Evolutionary conservation across 2,113 vertebrate genomes (phyloP).

Genomic region (Scolopax mira): DNA sequence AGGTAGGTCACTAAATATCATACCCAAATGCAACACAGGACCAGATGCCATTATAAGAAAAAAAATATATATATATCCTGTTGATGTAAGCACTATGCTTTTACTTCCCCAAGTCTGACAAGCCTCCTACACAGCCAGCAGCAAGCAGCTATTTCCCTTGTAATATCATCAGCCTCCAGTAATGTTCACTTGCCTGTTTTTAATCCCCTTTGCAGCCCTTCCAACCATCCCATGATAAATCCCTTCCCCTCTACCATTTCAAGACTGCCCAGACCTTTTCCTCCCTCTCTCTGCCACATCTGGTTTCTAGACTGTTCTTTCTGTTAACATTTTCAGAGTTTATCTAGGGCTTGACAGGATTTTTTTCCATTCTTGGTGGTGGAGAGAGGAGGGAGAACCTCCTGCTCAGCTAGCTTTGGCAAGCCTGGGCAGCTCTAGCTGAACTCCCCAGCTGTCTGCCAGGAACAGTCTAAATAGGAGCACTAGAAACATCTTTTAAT

Average conservation of each 20-base stretch:
- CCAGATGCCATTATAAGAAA: conserved; percentile 30
- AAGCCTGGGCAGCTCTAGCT: conserved; percentile 40
- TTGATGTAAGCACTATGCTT: conserved; percentile 50
- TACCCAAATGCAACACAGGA: conserved; percentile 30
- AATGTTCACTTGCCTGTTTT: conserved; percentile 50
- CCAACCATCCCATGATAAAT: conserved; percentile 2
- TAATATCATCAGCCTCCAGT: conserved; percentile 45
- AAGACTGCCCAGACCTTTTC: background rate
- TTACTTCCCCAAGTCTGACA: conserved; percentile 58
- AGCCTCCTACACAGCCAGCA: conserved; percentile 59
- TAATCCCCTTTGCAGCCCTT: conserved; percentile 22
- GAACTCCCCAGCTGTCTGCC: conserved; percentile 42
- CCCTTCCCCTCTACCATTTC: background rate
- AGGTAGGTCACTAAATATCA: conserved; percentile 55
- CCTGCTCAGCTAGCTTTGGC: conserved; percentile 37
- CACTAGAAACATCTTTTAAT: conserved; percentile 50
- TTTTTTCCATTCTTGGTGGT: background rate
- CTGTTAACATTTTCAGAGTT: background rate
- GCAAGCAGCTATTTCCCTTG: conserved; percentile 48
- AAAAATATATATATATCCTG: background rate
- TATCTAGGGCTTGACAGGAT: background rate
- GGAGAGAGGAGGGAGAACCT: background rate
- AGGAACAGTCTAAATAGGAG: conserved; percentile 44
- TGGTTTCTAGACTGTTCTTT: background rate
- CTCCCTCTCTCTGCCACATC: background rate